phyloP scores from a whole-genome alignment of 1,140 invertebrate genomes.

The Bombyx mandarina region DNA sequence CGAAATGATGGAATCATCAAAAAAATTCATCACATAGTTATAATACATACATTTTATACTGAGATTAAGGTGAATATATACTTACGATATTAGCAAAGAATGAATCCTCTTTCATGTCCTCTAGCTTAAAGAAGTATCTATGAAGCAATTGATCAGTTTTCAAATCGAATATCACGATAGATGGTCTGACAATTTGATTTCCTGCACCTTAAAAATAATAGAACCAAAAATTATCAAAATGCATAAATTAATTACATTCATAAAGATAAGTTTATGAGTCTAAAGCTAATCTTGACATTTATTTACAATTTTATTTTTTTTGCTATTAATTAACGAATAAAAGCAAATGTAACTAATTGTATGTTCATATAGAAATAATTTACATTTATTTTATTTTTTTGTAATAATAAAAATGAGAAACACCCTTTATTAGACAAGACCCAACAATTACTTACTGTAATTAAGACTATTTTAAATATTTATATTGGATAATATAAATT shows the following conservation, averaged over 20 bases:
- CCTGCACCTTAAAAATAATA: conserved; percentile 44
- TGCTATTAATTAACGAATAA: not conserved
- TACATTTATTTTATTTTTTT: not conserved
- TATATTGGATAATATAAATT: too few species aligned
- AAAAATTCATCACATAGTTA: too few species aligned
- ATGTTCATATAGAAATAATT: not conserved
- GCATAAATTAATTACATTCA: not conserved
- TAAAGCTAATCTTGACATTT: too few species aligned
- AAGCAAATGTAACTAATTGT: not conserved
- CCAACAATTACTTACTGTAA: too few species aligned
- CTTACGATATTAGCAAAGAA: conserved; percentile 81
- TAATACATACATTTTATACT: too few species aligned
- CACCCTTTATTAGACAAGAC: not conserved
- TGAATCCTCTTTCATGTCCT: conserved; percentile 76
- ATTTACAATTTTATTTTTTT: not conserved
- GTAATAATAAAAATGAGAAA: not conserved
- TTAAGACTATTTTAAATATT: too few species aligned
- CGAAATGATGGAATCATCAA: too few species aligned
- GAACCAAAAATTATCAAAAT: not conserved
- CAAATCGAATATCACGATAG: conserved; percentile 80
- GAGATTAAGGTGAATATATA: conserved; percentile 12
- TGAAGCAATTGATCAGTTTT: conserved; percentile 79
- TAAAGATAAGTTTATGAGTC: too few species aligned
- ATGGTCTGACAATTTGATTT: conserved; percentile 75
- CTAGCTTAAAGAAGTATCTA: conserved; percentile 76